phyloP scores from a whole-genome alignment of 2,113 vertebrate genomes.

The Nothobranchius kuhntae region DNA sequence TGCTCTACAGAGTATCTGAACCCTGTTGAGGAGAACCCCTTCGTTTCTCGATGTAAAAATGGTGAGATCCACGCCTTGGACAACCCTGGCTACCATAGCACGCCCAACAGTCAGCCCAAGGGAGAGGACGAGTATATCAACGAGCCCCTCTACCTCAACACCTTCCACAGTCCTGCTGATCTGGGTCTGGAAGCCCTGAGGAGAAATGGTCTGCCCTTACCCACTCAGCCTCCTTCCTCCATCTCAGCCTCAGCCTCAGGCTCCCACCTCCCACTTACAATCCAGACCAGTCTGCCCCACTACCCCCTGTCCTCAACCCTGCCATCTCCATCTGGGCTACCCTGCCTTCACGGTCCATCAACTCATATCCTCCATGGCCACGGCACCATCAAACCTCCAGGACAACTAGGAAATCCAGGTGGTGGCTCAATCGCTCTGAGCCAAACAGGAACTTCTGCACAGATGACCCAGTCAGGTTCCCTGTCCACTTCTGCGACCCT shows the following conservation, averaged over 20 bases:
- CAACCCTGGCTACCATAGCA: conserved; percentile 91
- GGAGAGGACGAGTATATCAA: conserved; percentile 92
- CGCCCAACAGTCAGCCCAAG: conserved; percentile 84
- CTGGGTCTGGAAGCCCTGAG: conserved; percentile 85
- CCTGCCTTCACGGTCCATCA: conserved; percentile 67
- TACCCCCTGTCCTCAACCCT: conserved; percentile 68
- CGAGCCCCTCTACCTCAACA: conserved; percentile 94
- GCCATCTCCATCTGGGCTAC: conserved; percentile 62
- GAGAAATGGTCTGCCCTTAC: conserved; percentile 82
- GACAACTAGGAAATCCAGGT: conserved; percentile 55
- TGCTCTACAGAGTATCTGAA: conserved; percentile 87
- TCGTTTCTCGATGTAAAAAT: conserved; percentile 90
- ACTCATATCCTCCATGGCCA: conserved; percentile 64
- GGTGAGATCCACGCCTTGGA: conserved; percentile 92
- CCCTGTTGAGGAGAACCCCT: conserved; percentile 96
- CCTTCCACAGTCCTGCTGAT: conserved; percentile 84
- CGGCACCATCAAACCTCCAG: conserved; percentile 56
- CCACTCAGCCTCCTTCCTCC: conserved; percentile 52
- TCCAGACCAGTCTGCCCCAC: conserved; percentile 74
- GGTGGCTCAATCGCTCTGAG: conserved; percentile 36
- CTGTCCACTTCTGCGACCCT: conserved; percentile 54
- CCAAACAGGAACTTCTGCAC: conserved; percentile 61
- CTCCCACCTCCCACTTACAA: conserved; percentile 67
- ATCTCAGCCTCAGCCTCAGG: conserved; percentile 55
- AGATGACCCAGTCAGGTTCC: conserved; percentile 53